Base-by-base conservation (phyloP, 2,888 invertebrate species). In the Sinodicranocentrus sp. region DNA sequence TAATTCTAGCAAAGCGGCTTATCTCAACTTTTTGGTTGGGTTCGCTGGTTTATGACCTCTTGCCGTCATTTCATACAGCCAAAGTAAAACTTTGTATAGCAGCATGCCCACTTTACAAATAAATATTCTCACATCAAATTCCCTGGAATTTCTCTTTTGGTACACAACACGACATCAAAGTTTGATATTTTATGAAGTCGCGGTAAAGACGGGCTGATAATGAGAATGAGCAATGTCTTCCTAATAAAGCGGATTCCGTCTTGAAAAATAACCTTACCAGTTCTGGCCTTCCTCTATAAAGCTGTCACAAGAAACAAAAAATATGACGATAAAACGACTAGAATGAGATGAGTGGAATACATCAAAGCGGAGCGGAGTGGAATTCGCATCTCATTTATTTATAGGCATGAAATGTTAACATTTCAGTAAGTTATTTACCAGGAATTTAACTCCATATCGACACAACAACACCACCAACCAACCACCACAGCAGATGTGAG, bases 311-410 rank as follows among this genome's bases (percentile, higher is more conserved):
- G 23, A 8, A 17, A 54, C 21, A 13, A 48, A 48, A 6, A 21
- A 54, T 23, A 54, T 21, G 13, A 54, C n/a, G 54, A 21, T 6
- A 21, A 54, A 54, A 21, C 10, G 48, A 3, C 6, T 54, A n/a
- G 54, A 54, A 5, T 54, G 19, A 54, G 54, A 54, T 15, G 17
- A n/a, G n/a, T 3, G n/a, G 54, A 54, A 6, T 5, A 54, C 54
- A 63, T 17, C 19, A 28, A 26, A n/a, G 61, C 21, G 26, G 1
- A 26, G 3, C 21, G 25, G 23, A 25, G 44, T 48, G 17, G 63
- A 39, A 65, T 65, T 65, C 43, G 43, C 65, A 65, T 65, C 19
- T 21, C 65, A 17, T 33, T 68, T 44, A 44, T 48, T 26, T 44
- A 23, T 44, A 68, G 21, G 25, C 25, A 68, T 44, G 68, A 68